A percentile compares a stretch with the other conserved stretches of the same genome.
Evolutionary conservation across 2,888 invertebrate genomes (phyloP).

Genomic region (Merodon equestris): DNA sequence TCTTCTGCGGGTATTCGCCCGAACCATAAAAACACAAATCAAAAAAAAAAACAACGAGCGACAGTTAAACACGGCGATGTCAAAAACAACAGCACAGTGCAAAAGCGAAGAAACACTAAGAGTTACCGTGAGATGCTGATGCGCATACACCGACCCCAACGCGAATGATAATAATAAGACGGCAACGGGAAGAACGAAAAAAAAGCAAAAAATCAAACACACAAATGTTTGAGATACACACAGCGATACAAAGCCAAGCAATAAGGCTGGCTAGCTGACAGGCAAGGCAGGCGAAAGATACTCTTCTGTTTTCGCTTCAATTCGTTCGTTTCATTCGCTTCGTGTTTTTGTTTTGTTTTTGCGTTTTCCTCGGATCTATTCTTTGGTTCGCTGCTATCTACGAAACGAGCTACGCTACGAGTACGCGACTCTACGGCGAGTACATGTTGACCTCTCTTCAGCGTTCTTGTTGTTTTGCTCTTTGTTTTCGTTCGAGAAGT

Average conservation of each 20-base stretch:
- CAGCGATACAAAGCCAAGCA: background rate
- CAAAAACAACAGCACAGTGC: background rate
- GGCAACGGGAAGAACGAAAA: background rate
- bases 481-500: conserved; percentile 23
- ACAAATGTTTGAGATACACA: conserved; percentile 65
- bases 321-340: conserved; percentile 36
- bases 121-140: conserved; percentile 63
- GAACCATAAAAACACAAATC: conserved; percentile 32
- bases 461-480: conserved; percentile 44
- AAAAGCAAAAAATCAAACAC: conserved; percentile 32
- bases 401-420: too few relatives aligned
- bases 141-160: conserved; percentile 61
- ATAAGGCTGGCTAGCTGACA: too few relatives aligned
- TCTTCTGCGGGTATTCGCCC: conserved; percentile 4
- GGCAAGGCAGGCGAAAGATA: conserved; percentile 23
- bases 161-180: conserved; percentile 52
- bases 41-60: conserved; percentile 19
- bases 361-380: conserved; percentile 40
- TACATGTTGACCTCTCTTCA: conserved; percentile 43
- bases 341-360: conserved; percentile 24
- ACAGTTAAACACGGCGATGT: background rate
- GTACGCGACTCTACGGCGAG: too few relatives aligned
- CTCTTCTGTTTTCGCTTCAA: conserved; percentile 32
- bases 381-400: conserved; percentile 23
- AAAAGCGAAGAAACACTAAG: conserved; percentile 27